phyloP scores from a whole-genome alignment of 2,113 vertebrate species.

The Erythrocercus mccallii region DNA sequence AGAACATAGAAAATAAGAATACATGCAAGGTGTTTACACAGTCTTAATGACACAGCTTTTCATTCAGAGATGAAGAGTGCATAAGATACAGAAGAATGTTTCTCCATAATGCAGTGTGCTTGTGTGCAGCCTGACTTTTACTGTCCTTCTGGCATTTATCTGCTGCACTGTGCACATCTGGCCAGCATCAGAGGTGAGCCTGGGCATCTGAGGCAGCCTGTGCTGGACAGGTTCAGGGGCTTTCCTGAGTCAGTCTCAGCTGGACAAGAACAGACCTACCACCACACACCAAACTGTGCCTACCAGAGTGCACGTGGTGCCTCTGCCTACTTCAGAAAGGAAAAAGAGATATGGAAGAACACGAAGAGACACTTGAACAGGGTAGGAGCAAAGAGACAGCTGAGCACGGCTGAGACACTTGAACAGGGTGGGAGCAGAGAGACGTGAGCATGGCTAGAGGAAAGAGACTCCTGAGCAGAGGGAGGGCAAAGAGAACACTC shows the following conservation, averaged over 20 bases:
- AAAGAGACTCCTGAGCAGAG: not conserved
- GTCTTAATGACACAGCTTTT: not conserved
- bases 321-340: not conserved
- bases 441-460: not conserved
- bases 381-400: not conserved
- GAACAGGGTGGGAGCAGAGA: not conserved
- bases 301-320: accelerated
- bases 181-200: accelerated
- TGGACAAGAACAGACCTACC: accelerated
- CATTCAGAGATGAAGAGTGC: not conserved
- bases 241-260: not conserved
- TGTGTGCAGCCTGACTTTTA: not conserved
- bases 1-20: not conserved
- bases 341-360: not conserved
- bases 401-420: not conserved
- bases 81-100: not conserved
- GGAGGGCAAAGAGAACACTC: not conserved
- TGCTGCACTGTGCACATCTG: accelerated
- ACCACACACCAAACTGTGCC: not conserved
- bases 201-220: accelerated
- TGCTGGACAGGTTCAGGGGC: not conserved
- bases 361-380: not conserved
- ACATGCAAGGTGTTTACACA: not conserved
- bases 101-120: not conserved
- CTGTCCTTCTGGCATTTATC: not conserved